Conservation (phyloP, 2,113 vertebrate genomes). For the Rattus norvegicus region DNA sequence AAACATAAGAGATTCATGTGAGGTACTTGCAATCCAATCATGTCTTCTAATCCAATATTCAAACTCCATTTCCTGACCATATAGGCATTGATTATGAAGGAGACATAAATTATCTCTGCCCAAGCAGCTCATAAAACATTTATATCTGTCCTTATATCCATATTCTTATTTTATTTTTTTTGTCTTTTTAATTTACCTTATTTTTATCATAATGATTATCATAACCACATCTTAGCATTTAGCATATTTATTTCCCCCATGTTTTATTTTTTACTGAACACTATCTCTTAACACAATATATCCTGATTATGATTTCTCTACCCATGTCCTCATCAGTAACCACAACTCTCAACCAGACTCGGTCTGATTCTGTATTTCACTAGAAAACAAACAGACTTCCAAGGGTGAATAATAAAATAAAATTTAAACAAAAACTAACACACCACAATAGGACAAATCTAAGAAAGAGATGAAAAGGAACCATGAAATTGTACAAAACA, state of each 20-base stretch:
- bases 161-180: not conserved
- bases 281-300: not conserved
- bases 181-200: not conserved
- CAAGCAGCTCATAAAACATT: not conserved
- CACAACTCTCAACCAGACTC: not conserved
- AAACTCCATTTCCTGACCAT: not conserved
- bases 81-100: not conserved
- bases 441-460: not conserved
- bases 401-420: not conserved
- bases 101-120: not conserved
- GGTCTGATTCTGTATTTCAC: not conserved
- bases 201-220: not conserved
- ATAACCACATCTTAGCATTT: no score
- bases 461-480: no score
- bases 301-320: not conserved
- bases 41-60: not conserved
- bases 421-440: not conserved
- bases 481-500: not conserved
- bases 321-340: not conserved
- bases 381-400: not conserved
- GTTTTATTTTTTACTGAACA: not conserved
- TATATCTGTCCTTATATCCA: not conserved
- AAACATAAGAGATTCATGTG: not conserved
- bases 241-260: not conserved
- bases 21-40: rapidly evolving